Percentiles rank a stretch among this genome's conserved stretches.
Evolutionary conservation across 2,113 vertebrate species (phyloP).

Genomic region (Gobio gobio): DNA sequence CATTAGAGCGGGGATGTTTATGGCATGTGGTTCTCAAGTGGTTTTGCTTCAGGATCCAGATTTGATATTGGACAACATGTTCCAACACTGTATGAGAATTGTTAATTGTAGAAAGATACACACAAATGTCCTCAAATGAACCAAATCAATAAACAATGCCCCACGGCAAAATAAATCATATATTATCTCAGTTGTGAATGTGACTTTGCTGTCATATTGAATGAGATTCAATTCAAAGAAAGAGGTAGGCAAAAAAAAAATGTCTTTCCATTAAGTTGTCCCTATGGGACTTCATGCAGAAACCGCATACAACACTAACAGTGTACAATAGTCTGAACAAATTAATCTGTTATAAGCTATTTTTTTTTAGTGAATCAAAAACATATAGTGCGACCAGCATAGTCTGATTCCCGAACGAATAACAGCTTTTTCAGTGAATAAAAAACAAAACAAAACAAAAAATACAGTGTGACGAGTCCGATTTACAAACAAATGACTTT

Average conservation of each 20-base stretch:
- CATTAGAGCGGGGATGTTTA: neutral
- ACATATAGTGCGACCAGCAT: too few species aligned
- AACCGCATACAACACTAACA: neutral
- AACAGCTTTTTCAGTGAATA: too few species aligned
- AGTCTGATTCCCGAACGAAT: too few species aligned
- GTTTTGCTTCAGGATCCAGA: neutral
- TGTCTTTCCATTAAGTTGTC: too few species aligned
- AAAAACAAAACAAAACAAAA: too few species aligned
- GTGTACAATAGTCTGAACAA: too few species aligned
- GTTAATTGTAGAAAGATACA: neutral
- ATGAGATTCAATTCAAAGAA: neutral
- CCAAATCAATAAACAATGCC: too few species aligned
- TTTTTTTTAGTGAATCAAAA: too few species aligned
- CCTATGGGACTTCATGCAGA: neutral
- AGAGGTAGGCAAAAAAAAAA: neutral
- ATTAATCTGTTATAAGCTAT: too few species aligned
- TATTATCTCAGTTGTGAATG: neutral
- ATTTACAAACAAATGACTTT: neutral
- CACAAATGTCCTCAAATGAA: neutral
- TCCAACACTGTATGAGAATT: neutral
- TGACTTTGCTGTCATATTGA: neutral
- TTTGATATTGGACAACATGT: neutral
- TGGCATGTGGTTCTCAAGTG: neutral
- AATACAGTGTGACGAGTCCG: neutral
- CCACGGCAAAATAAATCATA: neutral